These are phyloP conservation scores for Limnephilus auricula DNA, from an alignment of 2,888 invertebrate genomes.

Conservation along the genomic window DNA sequence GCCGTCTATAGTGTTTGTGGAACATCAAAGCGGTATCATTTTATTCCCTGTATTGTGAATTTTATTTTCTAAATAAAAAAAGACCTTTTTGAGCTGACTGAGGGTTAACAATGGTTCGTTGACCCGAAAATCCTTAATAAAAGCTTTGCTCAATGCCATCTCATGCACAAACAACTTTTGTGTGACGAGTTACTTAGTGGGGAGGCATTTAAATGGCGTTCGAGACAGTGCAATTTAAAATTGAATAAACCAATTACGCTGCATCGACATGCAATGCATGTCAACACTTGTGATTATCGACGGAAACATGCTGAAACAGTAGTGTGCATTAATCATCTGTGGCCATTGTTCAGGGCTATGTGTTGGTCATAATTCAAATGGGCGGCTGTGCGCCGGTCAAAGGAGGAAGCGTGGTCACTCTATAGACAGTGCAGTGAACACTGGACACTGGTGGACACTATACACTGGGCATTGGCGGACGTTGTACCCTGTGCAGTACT, in stretches of 20 bases:
- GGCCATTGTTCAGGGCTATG: constrained; percentile 53
- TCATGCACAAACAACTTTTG: not conserved
- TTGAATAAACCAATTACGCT: not conserved
- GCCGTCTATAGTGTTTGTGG: no score
- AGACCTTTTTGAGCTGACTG: no score
- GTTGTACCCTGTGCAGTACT: not conserved
- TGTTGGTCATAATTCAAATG: constrained; percentile 57
- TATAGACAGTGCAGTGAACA: not conserved
- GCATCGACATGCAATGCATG: constrained; percentile 37
- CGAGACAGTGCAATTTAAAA: not conserved
- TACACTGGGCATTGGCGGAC: not conserved
- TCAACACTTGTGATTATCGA: constrained; percentile 48
- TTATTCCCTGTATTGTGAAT: no score
- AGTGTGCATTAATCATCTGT: constrained; percentile 61
- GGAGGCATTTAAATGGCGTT: not conserved
- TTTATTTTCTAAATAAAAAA: no score
- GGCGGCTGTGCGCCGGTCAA: constrained; percentile 40
- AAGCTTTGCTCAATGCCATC: not conserved
- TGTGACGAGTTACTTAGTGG: not conserved
- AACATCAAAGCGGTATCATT: no score
- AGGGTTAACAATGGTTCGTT: not conserved
- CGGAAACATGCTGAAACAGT: constrained; percentile 57
- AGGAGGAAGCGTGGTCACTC: constrained; percentile 37
- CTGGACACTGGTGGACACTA: not conserved
- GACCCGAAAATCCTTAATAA: not conserved